Conservation (phyloP, 1,140 invertebrate genomes). For the Drosophila setifemur region DNA sequence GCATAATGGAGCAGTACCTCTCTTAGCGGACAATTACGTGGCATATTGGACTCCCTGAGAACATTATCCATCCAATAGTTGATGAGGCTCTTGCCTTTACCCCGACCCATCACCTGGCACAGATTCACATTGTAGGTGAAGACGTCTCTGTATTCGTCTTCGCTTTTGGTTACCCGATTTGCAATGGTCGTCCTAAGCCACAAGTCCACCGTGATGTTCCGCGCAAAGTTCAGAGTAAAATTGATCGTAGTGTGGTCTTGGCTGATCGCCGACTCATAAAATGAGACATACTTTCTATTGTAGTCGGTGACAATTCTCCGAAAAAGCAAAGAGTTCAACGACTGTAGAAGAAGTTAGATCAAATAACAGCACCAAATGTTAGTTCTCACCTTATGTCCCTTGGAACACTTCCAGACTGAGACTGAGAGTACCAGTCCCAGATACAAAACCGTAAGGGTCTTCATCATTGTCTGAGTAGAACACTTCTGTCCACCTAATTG, state of each 20-base stretch:
- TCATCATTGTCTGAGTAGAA: not conserved
- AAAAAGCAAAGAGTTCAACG: conserved; percentile 33
- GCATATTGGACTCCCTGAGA: conserved; percentile 39
- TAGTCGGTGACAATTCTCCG: conserved; percentile 15
- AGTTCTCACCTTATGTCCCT: conserved; percentile 20
- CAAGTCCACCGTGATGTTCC: conserved; percentile 24
- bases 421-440: not conserved
- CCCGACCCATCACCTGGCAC: conserved; percentile 44
- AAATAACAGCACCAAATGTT: not conserved
- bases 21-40: conserved; percentile 33
- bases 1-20: conserved; percentile 23
- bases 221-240: conserved; percentile 31
- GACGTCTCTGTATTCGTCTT: conserved; percentile 15
- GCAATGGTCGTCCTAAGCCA: conserved; percentile 30
- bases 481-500: not conserved
- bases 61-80: conserved; percentile 52
- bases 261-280: conserved; percentile 31
- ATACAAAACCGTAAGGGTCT: not conserved
- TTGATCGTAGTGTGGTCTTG: conserved; percentile 25
- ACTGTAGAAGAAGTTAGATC: not conserved
- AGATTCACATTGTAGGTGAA: conserved; percentile 54
- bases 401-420: not conserved
- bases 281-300: conserved; percentile 39
- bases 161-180: conserved; percentile 22
- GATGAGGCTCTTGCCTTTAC: conserved; percentile 27